Percentiles rank a stretch among this genome's conserved stretches.
Conservation (phyloP, 2,113 vertebrate genomes). For the Egretta garzetta region DNA sequence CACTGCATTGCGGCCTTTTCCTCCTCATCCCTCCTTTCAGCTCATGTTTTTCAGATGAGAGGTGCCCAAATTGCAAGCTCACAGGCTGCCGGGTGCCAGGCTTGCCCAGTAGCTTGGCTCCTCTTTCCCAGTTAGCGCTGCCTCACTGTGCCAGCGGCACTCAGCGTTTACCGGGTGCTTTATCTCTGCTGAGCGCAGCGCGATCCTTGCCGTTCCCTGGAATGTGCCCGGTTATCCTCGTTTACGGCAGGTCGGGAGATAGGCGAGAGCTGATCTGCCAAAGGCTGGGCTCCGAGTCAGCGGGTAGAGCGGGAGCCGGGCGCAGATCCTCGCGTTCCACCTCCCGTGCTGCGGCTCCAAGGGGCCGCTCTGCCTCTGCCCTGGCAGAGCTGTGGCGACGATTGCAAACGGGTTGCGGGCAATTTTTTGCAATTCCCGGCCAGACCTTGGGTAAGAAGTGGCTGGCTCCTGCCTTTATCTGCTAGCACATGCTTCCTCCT, state of each 20-base stretch:
- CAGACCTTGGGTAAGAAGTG: neutral
- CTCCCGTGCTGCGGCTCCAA: rapidly evolving
- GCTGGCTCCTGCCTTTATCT: neutral
- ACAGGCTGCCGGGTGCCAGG: neutral
- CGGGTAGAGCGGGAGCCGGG: neutral
- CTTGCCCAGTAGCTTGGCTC: neutral
- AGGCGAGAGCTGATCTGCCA: neutral
- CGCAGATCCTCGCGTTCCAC: neutral
- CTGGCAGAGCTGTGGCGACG: neutral
- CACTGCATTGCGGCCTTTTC: rapidly evolving
- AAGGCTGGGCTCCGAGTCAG: neutral
- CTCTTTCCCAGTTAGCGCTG: rapidly evolving
- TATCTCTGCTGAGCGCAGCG: neutral
- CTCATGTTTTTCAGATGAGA: neutral
- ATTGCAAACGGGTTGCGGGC: neutral
- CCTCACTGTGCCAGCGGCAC: rapidly evolving
- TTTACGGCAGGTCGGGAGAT: neutral
- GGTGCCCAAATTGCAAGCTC: neutral
- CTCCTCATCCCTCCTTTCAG: neutral
- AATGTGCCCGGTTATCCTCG: neutral
- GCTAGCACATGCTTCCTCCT: neutral
- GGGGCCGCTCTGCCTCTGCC: neutral
- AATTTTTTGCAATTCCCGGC: neutral
- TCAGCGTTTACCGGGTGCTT: rapidly evolving
- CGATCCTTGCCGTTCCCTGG: neutral